Conservation (phyloP, 1,140 invertebrate species). For the Aporrectodea caliginosa region DNA sequence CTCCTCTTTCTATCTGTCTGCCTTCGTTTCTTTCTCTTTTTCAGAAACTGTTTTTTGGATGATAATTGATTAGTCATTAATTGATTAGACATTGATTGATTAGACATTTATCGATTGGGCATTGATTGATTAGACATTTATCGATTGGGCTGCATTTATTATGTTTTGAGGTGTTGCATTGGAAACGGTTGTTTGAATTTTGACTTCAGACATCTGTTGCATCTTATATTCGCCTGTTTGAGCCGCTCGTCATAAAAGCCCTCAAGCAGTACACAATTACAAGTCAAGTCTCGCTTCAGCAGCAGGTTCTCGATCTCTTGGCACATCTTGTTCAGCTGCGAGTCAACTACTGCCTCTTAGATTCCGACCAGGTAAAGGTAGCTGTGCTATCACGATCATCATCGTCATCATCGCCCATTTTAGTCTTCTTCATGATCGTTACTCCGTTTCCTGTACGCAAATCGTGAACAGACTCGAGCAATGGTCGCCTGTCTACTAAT, state of each 20-base stretch:
- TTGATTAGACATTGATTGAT: too few relatives aligned
- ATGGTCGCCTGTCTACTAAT: too few relatives aligned
- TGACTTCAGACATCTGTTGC: constrained; percentile 63
- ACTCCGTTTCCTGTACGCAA: background rate
- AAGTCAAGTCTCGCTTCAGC: constrained; percentile 73
- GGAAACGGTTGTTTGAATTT: too few relatives aligned
- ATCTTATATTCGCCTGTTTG: constrained; percentile 79
- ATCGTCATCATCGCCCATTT: constrained; percentile 1
- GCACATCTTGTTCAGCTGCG: constrained; percentile 75
- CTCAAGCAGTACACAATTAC: constrained; percentile 80
- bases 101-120: too few relatives aligned
- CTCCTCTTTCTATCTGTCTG: too few relatives aligned
- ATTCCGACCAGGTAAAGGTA: constrained; percentile 65
- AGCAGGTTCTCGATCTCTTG: constrained; percentile 71
- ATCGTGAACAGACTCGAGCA: too few relatives aligned
- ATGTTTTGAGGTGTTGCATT: too few relatives aligned
- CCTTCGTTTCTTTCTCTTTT: too few relatives aligned
- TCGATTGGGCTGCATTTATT: too few relatives aligned
- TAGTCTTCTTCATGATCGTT: background rate
- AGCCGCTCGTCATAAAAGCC: constrained; percentile 79
- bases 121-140: too few relatives aligned
- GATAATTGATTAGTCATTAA: too few relatives aligned
- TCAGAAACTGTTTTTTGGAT: too few relatives aligned
- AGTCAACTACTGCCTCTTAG: constrained; percentile 84
- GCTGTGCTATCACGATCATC: background rate